Evolutionary conservation across 2,113 vertebrate species (phyloP), one percentile per base, ranked within the genome.

Genomic region (Gorilla gorilla): DNA sequence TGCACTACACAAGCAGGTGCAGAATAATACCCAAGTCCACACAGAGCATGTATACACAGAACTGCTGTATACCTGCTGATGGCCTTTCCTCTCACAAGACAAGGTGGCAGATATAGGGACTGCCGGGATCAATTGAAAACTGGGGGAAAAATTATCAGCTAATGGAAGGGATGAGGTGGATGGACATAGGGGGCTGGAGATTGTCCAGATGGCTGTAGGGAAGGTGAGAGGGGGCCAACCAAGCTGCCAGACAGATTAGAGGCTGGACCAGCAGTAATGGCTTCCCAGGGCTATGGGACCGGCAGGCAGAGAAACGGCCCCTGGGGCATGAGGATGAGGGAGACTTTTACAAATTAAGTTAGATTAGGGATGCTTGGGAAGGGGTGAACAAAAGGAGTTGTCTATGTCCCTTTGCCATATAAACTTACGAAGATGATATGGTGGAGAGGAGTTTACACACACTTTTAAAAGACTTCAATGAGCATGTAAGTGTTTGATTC

Each of bases 401-500:
- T 40, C 43, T 27, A 70, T 50, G 30, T 38, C 30, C 20, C 18
- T 80, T 75, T 64, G 43, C 22, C 50, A 13, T n/a, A 25, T 10
- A 52, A 93, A 48, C 25, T 96, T 52, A 59, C 0, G n/a, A 64
- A 61, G n/a, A 40, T 25, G 55, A n/a, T n/a, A 35, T 38, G 57
- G 61, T 30, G 45, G 35, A 23, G 61, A 61, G 82, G 48, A 40
- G 23, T 79, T 66, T 43, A 81, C 6, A 61, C 20, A 40, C 12
- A 12, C 30, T 90, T 55, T 86, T 30, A 95, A 70, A 91, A 80
- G 75, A 93, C n/a, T 89, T 94, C 48, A 72, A 32, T 97, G 75
- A 76, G 27, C 40, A 64, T 79, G 23, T n/a, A 59, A 83, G 43
- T 50, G 35, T 91, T 66, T 82, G 38, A 43, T 32, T 90, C 82